Evolutionary conservation across 2,113 vertebrate genomes (phyloP), one percentile per base, ranked within the genome.

Genomic region (Scartelaos histophorus): DNA sequence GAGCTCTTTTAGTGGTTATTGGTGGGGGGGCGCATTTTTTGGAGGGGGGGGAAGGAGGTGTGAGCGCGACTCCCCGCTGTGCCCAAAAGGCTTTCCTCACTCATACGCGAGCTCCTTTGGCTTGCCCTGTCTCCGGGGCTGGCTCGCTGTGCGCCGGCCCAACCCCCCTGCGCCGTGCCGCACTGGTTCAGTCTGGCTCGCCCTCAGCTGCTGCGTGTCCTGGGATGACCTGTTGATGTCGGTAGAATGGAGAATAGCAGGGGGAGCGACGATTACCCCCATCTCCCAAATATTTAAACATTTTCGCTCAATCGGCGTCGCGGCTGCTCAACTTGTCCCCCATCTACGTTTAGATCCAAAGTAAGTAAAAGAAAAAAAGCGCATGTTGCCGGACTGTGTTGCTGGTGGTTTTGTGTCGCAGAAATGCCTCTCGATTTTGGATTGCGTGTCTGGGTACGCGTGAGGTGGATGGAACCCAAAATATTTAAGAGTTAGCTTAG

Each of bases 151-250:
- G 87, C 80, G 66, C 81, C 79, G 78, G 66, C 80, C 80, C 79
- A 24, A 29, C 75, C 85, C 85, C 78, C 83, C 74, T 74, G 69
- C 89, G 76, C 85, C 61, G 83, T 86, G 86, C 85, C 86, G 90
- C 91, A 89, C 91, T 89, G 92, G 92, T 94, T 93, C 86, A 85
- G 91, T 93, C 92, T 92, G 92, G 92, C 93, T 93, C 90, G 89
- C 91, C 90, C 91, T 91, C 91, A 86, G 91, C 89, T 88, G 51
- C 19, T 92, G 92, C 91, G 85, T 93, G 93, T 94, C 93, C 93
- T 89, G 93, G 92, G 93, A 93, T 94, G 93, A 94, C 93, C 93
- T 94, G 93, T 93, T 94, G 94, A 92, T 94, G 94, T 94, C 92
- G 91, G 88, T 89, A 88, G 91, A 93, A 91, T 92, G 91, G 92